phyloP scores from a whole-genome alignment of 2,113 vertebrate species.

The Zapornia atra region DNA sequence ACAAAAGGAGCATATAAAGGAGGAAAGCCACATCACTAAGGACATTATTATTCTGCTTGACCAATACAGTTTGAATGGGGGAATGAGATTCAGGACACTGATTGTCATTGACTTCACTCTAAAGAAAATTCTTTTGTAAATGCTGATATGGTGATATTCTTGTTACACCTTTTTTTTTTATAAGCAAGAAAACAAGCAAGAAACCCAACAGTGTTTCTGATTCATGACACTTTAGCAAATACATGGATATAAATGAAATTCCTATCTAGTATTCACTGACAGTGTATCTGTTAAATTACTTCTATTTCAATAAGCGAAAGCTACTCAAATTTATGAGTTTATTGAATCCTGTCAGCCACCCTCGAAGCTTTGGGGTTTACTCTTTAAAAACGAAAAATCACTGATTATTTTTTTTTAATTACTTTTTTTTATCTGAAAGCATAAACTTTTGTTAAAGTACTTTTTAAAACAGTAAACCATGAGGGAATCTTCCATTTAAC shows the following conservation, averaged over 20 bases:
- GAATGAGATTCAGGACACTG: not conserved
- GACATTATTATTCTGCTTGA: not conserved
- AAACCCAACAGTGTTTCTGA: not conserved
- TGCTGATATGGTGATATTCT: not conserved
- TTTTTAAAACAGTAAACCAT: not conserved
- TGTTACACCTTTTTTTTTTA: not conserved
- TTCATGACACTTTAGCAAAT: not conserved
- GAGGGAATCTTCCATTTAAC: not conserved
- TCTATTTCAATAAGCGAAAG: not conserved
- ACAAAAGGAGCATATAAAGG: not conserved
- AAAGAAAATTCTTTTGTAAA: not conserved
- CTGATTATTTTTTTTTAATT: too few relatives aligned
- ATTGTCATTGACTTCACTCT: not conserved
- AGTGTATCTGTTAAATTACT: not conserved
- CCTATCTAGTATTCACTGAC: not conserved
- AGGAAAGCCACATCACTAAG: not conserved
- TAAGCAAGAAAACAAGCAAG: not conserved
- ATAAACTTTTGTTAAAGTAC: not conserved
- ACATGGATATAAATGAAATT: not conserved
- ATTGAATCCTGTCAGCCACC: not conserved
- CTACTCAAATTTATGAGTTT: not conserved
- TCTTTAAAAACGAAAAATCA: not conserved
- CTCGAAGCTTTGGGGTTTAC: not conserved
- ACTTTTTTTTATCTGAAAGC: not conserved
- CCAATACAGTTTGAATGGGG: not conserved